Evolutionary conservation across 2,113 vertebrate species (phyloP).

Genomic region (Barbus barbus): DNA sequence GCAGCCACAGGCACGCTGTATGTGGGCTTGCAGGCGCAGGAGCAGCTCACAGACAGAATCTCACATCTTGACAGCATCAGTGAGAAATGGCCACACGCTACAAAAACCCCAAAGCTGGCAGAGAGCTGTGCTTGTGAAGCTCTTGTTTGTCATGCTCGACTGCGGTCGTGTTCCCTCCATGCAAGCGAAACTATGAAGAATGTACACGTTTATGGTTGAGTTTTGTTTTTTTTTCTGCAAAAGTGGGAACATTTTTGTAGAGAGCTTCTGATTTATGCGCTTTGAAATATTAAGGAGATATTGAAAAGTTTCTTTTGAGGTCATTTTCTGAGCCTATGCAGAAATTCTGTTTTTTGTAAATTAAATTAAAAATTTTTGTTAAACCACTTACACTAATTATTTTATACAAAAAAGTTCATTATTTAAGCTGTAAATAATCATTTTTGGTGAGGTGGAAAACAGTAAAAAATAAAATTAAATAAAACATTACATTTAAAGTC

Average conservation of each 20-base stretch:
- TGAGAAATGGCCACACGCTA: conserved; percentile 4
- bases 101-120: conserved; percentile 21
- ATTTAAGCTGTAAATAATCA: not conserved
- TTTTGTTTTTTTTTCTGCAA: not conserved
- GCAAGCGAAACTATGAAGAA: conserved; percentile 12
- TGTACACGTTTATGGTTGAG: not conserved
- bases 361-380: too few species aligned
- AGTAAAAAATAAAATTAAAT: too few species aligned
- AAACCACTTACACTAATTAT: not conserved
- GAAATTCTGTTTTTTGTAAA: not conserved
- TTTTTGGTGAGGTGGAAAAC: too few species aligned
- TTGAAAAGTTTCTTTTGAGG: not conserved
- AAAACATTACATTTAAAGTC: not conserved
- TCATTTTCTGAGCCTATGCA: not conserved
- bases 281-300: not conserved
- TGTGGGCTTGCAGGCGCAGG: not conserved
- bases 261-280: not conserved
- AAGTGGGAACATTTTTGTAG: not conserved
- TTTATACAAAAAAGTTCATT: not conserved
- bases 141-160: conserved; percentile 21
- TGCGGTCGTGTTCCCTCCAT: conserved; percentile 6
- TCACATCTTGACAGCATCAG: conserved; percentile 37
- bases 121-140: not conserved
- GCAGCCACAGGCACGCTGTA: conserved; percentile 9
- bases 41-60: not conserved